Evolutionary conservation across 2,888 invertebrate species (phyloP), one percentile per base, ranked within the genome.

Genomic region (Litoditis marina): DNA sequence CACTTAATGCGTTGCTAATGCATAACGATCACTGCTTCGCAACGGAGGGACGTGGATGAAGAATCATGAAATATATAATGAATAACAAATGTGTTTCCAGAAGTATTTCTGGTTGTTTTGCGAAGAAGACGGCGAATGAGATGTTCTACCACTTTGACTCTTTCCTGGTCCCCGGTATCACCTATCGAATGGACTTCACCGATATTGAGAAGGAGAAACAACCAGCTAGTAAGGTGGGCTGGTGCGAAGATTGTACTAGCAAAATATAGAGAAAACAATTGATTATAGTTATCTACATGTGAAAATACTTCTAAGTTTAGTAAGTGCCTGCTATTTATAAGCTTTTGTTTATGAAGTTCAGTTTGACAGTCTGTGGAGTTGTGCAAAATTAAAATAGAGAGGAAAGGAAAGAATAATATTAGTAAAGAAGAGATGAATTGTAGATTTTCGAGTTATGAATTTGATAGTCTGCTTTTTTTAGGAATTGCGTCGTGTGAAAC

Each of bases 121-220:
- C 52, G 22, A 42, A 53, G 30, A 50, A 51, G 56, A 47, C 27
- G 16, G 51, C 31, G 19, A 50, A 30, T 16, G 64, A 68, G 58
- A 49, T 95, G 80, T 96, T 95, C 86, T 94, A 91, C 85, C 89
- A 90, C 81, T 94, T 95, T 85, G 90, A 90, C 71, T 95, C 95
- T 0, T 96, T 95, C 86, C 87, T 95, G 54, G 90, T 91, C 56
- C 95, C 96, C 28, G 89, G 89, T 71, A 87, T 89, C 73, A 92
- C 94, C 79, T 95, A 91, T 85, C 89, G 88, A 72, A 90, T 91
- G 68, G 91, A 94, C 85, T 88, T 95, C 77, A 87, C 87, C 1
- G 86, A 87, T 60, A 32, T 63, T 2, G 64, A 49, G n/a, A 39
- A 90, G 49, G 88, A 88, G 78, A 83, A 84, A 60, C 49, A 50